Evolutionary conservation across 2,797 vertebrate species (phyloP).

Genomic region (Mormyrops attenuatus): DNA sequence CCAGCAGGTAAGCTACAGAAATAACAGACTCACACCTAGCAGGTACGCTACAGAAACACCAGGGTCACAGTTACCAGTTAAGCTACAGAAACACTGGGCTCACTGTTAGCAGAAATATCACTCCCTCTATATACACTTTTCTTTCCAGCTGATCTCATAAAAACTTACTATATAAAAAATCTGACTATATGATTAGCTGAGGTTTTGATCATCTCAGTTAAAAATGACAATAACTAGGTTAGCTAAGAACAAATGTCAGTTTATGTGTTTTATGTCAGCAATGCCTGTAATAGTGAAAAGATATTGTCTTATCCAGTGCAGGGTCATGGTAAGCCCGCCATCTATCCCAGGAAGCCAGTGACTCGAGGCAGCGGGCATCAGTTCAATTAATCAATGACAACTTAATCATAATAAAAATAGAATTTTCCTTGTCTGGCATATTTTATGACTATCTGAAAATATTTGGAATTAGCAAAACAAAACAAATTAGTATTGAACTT

Average conservation of each 20-base stretch:
- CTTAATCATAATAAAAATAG: neutral
- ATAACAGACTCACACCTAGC: neutral
- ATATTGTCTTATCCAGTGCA: neutral
- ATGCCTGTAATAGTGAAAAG: neutral
- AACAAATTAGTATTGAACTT: conserved; percentile 3
- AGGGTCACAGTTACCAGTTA: neutral
- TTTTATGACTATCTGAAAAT: neutral
- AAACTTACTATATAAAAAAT: neutral
- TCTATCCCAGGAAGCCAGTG: neutral
- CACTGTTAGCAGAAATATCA: neutral
- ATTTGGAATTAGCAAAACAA: neutral
- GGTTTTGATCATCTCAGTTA: neutral
- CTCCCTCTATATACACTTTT: neutral
- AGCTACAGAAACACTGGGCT: neutral
- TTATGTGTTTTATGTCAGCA: neutral
- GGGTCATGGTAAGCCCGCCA: neutral
- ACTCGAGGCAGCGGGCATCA: neutral
- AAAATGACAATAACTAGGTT: neutral
- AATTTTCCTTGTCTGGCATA: neutral
- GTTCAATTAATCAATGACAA: conserved; percentile 4
- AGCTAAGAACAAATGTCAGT: neutral
- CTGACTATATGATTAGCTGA: neutral
- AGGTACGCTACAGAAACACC: neutral
- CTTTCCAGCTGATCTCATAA: neutral
- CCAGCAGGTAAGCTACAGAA: neutral